Evolutionary conservation across 2,113 vertebrate species (phyloP).

Genomic region (Eleginops maclovinus): DNA sequence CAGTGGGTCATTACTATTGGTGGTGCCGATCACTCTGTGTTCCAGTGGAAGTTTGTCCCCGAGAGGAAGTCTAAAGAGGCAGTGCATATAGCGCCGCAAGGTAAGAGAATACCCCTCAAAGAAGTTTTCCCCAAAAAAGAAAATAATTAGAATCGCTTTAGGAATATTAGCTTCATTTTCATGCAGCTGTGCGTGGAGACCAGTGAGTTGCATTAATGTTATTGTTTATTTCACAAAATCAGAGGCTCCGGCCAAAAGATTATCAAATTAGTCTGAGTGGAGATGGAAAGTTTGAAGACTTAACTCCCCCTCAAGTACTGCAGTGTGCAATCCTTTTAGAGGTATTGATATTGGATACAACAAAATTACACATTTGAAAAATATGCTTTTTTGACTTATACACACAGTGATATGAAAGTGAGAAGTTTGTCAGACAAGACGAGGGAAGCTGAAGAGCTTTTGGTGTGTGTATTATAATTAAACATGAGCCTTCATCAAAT

Average conservation of each 20-base stretch:
- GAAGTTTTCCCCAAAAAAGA: too few relatives aligned
- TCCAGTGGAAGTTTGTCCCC: slow-evolving; percentile 98
- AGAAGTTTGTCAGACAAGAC: neutral
- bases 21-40: slow-evolving; percentile 98
- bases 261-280: slow-evolving; percentile 47
- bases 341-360: neutral
- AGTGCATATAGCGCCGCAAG: slow-evolving; percentile 94
- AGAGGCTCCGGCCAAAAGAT: slow-evolving; percentile 43
- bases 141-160: neutral
- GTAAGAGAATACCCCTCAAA: slow-evolving; percentile 68
- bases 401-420: neutral
- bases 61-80: slow-evolving; percentile 95
- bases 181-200: neutral
- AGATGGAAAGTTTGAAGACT: slow-evolving; percentile 12
- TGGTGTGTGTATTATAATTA: neutral
- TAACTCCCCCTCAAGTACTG: neutral
- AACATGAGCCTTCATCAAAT: neutral
- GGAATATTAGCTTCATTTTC: slow-evolving; percentile 17
- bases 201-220: slow-evolving; percentile 31
- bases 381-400: neutral
- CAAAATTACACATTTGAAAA: neutral
- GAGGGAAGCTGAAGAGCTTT: neutral
- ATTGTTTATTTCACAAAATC: slow-evolving; percentile 35
- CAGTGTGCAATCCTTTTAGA: neutral
- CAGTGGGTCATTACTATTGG: slow-evolving; percentile 98